phyloP scores from a whole-genome alignment of 2,797 vertebrate species.

The Sebastes steindachneri region DNA sequence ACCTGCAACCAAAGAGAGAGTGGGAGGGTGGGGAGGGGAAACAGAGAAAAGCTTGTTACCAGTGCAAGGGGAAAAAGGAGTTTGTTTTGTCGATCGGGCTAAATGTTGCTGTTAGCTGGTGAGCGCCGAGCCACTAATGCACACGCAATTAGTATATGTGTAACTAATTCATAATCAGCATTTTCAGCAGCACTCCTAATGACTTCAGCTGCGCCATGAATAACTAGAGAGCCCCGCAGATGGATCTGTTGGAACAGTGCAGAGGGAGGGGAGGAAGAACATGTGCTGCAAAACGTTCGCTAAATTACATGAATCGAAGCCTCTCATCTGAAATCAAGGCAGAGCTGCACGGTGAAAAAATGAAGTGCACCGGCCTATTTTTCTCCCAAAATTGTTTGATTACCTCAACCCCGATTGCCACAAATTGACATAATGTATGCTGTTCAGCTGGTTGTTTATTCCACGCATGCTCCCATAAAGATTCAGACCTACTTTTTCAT shows the following conservation, averaged over 20 bases:
- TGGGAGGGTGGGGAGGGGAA: background rate
- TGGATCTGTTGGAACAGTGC: constrained; percentile 62
- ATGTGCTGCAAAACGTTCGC: constrained; percentile 60
- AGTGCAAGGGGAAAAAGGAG: constrained; percentile 38
- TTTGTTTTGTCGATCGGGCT: constrained; percentile 74
- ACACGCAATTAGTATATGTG: constrained; percentile 79
- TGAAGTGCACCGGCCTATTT: constrained; percentile 30
- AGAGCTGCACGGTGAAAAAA: constrained; percentile 21
- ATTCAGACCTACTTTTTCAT: constrained; percentile 24
- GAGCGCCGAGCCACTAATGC: constrained; percentile 72
- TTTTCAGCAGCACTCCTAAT: constrained; percentile 76
- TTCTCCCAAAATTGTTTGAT: constrained; percentile 44
- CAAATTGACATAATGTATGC: constrained; percentile 54
- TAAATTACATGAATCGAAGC: constrained; percentile 63
- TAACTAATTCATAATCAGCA: constrained; percentile 82
- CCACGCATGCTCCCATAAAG: constrained; percentile 6
- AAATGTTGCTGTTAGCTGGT: constrained; percentile 78
- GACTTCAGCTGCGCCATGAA: constrained; percentile 77
- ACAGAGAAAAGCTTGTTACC: constrained; percentile 63
- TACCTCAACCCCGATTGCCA: constrained; percentile 53
- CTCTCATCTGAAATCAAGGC: constrained; percentile 54
- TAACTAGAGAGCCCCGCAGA: constrained; percentile 70
- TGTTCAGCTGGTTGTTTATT: constrained; percentile 43
- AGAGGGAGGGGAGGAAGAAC: constrained; percentile 14
- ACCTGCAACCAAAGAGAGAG: constrained; percentile 85